Conservation (phyloP, 64 coral and sea anemone species). For the Montipora sp. region DNA sequence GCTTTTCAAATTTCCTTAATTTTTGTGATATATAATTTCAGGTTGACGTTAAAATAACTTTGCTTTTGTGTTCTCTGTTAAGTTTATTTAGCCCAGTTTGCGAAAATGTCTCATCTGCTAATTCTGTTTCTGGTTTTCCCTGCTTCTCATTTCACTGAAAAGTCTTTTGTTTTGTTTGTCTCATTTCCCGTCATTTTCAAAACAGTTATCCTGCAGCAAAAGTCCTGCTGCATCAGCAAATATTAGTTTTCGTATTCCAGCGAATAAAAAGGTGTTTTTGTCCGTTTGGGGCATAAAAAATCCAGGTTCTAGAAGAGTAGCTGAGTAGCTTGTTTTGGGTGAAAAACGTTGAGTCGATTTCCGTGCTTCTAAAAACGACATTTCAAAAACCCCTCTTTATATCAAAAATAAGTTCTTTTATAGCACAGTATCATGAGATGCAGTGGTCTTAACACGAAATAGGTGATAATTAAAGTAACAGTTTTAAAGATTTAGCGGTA, state of each 20-base stretch:
- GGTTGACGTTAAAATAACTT: too few species aligned
- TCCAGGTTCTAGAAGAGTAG: too few species aligned
- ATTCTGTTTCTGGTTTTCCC: not conserved
- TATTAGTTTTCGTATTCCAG: not conserved
- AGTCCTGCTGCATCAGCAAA: slow-evolving; percentile 24
- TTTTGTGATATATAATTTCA: too few species aligned
- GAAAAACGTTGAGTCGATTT: not conserved
- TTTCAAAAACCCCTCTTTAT: not conserved
- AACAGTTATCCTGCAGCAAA: not conserved
- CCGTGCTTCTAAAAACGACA: not conserved
- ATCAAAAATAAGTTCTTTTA: not conserved
- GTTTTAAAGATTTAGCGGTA: slow-evolving; percentile 32
- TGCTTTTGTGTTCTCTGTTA: not conserved
- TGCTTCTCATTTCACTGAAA: not conserved
- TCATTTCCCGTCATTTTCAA: not conserved
- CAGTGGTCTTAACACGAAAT: not conserved
- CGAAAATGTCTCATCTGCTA: too few species aligned
- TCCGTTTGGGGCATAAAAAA: too few species aligned
- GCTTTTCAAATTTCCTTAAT: too few species aligned
- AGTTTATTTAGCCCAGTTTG: too few species aligned
- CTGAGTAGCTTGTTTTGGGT: not conserved
- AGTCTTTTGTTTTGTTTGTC: not conserved
- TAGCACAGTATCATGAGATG: not conserved
- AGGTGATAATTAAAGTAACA: slow-evolving; percentile 60
- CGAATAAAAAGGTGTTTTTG: not conserved